Base-by-base conservation (phyloP, 2,797 vertebrate genomes). In the Agapornis canus region DNA sequence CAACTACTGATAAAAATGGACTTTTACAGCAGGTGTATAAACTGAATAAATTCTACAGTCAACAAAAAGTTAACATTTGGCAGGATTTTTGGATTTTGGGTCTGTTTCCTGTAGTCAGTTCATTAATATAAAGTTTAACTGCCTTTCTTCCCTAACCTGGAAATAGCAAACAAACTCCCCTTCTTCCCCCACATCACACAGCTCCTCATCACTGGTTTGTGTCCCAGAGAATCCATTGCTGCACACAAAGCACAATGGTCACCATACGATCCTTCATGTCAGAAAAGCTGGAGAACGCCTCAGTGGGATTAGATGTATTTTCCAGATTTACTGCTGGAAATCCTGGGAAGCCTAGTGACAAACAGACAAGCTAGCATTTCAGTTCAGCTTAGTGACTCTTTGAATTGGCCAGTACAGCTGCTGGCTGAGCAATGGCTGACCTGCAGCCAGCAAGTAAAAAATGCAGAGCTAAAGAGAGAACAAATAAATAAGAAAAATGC, bases 1-100 rank as follows among this genome's bases (percentile, higher is more conserved):
- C 83, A 95, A 2, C 20, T 89, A 93, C 75, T 29, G 22, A 86
- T 31, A 89, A 82, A 82, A 86, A 94, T 86, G 21, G 77, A 61
- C 48, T 92, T 70, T 54, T 77, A 35, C 14, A 91, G 89, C 96
- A 96, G 94, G 96, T 97, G 93, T 92, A 95, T 60, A 93, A 96
- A 96, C 94, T 56, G 82, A 94, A 45, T 63, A 87, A 90, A 92
- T 94, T 95, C 89, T 94, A 91, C 56, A 10, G 0, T 81, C 94
- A 94, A 95, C 84, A 96, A 49, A 42, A 96, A 73, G 49, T 84
- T 93, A 87, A 71, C 79, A 79, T 94, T 85, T 92, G 86, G 66
- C 79, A 80, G 82, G 65, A 75, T 85, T 89, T 92, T 64, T 51
- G 82, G 80, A 89, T 92, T 72, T 92, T 32, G 57, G 61, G 86